These are phyloP conservation scores for Thera britannica DNA, from an alignment of 2,888 invertebrate genomes.

Conservation along the genomic window DNA sequence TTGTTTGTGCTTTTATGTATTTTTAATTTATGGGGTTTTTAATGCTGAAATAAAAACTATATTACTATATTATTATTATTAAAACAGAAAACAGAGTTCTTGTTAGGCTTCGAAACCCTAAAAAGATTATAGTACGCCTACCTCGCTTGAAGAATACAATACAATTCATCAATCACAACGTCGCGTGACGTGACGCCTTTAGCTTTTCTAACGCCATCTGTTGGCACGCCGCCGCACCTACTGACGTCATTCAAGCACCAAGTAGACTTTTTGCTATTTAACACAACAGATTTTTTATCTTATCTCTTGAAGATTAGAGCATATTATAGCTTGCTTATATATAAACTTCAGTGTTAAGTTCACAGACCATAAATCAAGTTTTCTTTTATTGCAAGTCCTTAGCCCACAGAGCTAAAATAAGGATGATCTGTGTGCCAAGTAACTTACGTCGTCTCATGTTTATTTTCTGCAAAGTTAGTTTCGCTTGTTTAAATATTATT, in stretches of 20 bases:
- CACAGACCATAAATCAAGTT: constrained; percentile 45
- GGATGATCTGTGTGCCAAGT: constrained; percentile 35
- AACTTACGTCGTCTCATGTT: constrained; percentile 5
- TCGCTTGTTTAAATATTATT: neutral
- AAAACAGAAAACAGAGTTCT: too few relatives aligned
- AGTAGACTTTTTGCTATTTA: constrained; percentile 7
- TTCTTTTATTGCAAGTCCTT: constrained; percentile 48
- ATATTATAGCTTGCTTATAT: constrained; percentile 18
- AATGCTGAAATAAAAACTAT: too few relatives aligned
- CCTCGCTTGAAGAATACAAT: neutral
- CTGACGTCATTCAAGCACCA: constrained; percentile 29
- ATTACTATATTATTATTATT: too few relatives aligned
- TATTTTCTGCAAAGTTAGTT: neutral
- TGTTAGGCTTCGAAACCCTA: too few relatives aligned
- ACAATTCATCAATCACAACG: constrained; percentile 20
- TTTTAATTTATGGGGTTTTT: too few relatives aligned
- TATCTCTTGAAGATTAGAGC: neutral
- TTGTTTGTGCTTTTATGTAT: too few relatives aligned
- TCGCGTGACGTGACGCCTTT: constrained; percentile 17
- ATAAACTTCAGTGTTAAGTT: constrained; percentile 16
- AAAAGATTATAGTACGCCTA: too few relatives aligned
- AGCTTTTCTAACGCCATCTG: constrained; percentile 27
- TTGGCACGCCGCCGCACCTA: constrained; percentile 3
- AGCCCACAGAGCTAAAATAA: constrained; percentile 42
- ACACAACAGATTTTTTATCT: neutral